These are phyloP conservation scores for Hippoglossus hippoglossus DNA, from an alignment of 2,797 vertebrate species.

Conservation along the genomic window DNA sequence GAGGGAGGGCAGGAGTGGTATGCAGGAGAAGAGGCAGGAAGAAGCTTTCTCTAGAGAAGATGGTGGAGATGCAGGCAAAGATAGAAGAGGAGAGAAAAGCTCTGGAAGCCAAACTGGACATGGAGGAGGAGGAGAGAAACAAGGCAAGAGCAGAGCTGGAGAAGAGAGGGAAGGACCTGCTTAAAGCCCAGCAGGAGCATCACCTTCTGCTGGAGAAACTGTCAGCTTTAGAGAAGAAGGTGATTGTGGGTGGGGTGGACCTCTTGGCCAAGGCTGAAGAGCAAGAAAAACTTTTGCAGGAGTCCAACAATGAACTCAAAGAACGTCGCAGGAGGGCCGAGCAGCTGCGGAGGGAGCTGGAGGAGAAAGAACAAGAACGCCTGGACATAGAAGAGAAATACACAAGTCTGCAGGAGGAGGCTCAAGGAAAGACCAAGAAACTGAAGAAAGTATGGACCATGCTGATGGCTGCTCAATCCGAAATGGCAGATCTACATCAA, in stretches of 20 bases:
- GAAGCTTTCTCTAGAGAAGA: constrained; percentile 98
- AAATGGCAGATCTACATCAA: constrained; percentile 98
- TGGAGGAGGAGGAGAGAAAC: constrained; percentile 99
- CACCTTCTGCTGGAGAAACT: constrained; percentile 94
- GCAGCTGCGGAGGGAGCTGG: constrained; percentile 94
- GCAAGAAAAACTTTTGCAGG: constrained; percentile 96
- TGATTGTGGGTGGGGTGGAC: constrained; percentile 99
- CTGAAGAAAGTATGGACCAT: constrained; percentile 99
- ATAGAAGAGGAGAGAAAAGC: constrained; percentile 98
- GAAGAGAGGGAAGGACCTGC: constrained; percentile 96
- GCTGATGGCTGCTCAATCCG: constrained; percentile 99
- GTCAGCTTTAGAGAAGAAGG: constrained; percentile 95
- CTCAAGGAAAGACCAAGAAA: constrained; percentile 98
- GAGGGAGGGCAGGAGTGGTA: constrained; percentile 90
- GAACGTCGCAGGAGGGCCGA: constrained; percentile 94
- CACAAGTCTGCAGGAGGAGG: constrained; percentile 97
- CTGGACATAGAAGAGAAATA: constrained; percentile 99
- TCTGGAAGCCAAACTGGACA: constrained; percentile 97
- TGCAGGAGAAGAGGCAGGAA: constrained; percentile 94
- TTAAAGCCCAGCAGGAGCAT: constrained; percentile 98
- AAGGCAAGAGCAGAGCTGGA: constrained; percentile 97
- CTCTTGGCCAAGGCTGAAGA: constrained; percentile 98
- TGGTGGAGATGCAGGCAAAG: constrained; percentile 99
- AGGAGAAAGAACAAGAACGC: constrained; percentile 99
- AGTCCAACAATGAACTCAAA: constrained; percentile 98